Percentiles rank a stretch among this genome's conserved stretches.
phyloP scores from a whole-genome alignment of 64 coral and sea anemone species.

The Montipora foliosa region DNA sequence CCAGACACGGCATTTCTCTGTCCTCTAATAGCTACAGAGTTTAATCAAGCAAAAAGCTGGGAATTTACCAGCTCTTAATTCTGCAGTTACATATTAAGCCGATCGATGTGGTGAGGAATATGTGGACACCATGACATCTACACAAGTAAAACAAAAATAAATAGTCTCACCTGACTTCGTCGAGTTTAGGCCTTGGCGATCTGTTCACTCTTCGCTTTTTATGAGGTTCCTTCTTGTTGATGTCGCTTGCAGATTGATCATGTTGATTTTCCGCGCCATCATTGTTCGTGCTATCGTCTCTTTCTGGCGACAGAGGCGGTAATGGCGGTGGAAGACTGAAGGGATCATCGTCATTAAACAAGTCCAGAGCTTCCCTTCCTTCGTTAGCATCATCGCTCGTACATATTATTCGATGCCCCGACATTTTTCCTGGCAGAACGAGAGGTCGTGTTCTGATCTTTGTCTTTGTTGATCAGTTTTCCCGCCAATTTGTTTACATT shows the following conservation, averaged over 20 bases:
- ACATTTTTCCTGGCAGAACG: not conserved
- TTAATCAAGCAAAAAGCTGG: too few species aligned
- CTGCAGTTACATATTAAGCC: too few species aligned
- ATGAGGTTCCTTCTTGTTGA: constrained; percentile 52
- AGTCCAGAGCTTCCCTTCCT: constrained; percentile 9
- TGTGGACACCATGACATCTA: not conserved
- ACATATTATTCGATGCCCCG: constrained; percentile 51
- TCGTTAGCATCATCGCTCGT: constrained; percentile 58
- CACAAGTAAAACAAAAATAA: not conserved
- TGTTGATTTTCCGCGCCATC: constrained; percentile 8
- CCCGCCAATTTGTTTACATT: not conserved
- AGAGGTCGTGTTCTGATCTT: not conserved
- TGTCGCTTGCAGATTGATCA: not conserved
- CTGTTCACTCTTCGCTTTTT: constrained; percentile 64
- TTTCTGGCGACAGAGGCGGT: constrained; percentile 53
- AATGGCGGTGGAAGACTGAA: constrained; percentile 79
- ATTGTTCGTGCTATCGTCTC: not conserved
- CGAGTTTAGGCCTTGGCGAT: constrained; percentile 76
- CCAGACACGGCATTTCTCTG: too few species aligned
- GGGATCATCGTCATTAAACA: constrained; percentile 83
- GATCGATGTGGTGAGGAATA: not conserved
- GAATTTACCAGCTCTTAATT: too few species aligned
- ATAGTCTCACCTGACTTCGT: constrained; percentile 71
- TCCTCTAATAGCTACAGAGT: too few species aligned
- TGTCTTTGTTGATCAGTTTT: not conserved